Base-by-base conservation (phyloP, 2,797 vertebrate species). In the Chromis chromis region DNA sequence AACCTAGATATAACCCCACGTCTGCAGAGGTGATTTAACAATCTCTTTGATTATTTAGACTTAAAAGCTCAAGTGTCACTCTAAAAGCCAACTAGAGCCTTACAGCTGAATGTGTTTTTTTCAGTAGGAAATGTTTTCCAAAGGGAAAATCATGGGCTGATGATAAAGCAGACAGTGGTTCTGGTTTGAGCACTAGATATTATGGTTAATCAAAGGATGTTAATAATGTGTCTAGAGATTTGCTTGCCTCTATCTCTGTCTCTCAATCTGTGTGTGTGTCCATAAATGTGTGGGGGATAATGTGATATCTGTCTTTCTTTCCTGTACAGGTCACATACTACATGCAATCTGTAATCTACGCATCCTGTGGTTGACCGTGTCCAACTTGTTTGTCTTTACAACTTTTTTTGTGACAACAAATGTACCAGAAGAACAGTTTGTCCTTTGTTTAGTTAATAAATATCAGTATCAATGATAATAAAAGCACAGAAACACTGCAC, bases 121-220 rank as follows among this genome's bases (percentile, higher is more conserved):
- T 17, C 50, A 52, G 56, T 19, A 50, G 7, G 13, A 81, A 70
- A 27, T 56, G 25, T 62, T 78, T 79, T 79, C 74, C 52, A 72
- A 76, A 73, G 78, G 59, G 70, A 77, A 85, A 89, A 82, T 65
- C 70, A 59, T 65, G 40, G 63, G 53, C 60, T 81, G 80, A 86
- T 89, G 72, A 83, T 84, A 81, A 85, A 85, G 74, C 21, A 76
- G 71, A 63, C 54, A 70, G 65, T 76, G 65, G 78, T 79, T 89
- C 77, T 82, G 76, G 72, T 75, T 74, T 70, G 71, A 77, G 42
- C 27, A 83, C 63, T 57, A 78, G 50, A 83, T 72, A 90, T 87
- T 84, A 90, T 77, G 83, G 78, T 85, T 78, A 74, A 85, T 87
- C 80, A 86, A 87, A 86, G 76, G 63, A 83, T 83, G 63, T 76